These are phyloP conservation scores for Ceriagrion tenellum DNA, from an alignment of 2,888 invertebrate genomes.

Conservation along the genomic window DNA sequence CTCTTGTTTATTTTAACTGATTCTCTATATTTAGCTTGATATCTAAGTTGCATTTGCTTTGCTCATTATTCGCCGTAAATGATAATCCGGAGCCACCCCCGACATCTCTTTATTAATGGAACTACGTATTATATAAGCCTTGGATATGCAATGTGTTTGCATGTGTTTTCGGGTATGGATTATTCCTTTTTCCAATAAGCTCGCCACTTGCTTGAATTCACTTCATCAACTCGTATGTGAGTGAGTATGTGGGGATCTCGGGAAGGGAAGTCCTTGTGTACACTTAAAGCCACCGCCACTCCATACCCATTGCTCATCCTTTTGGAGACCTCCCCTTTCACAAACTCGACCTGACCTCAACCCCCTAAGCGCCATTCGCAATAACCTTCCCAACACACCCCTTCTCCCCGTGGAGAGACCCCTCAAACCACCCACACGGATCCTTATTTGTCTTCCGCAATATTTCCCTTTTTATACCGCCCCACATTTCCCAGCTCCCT, in stretches of 20 bases:
- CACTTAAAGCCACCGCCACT: background rate
- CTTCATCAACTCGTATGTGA: background rate
- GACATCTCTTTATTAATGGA: too few relatives aligned
- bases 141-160: too few relatives aligned
- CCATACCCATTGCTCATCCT: too few relatives aligned
- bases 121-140: too few relatives aligned
- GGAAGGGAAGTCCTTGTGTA: background rate
- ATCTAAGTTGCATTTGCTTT: too few relatives aligned
- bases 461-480: conserved; percentile 18
- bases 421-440: too few relatives aligned
- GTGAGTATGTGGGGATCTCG: background rate
- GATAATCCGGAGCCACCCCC: too few relatives aligned
- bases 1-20: too few relatives aligned
- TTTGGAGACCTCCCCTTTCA: background rate
- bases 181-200: too few relatives aligned
- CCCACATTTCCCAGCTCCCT: background rate
- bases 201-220: background rate
- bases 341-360: background rate
- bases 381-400: background rate
- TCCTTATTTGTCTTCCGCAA: conserved; percentile 38
- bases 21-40: too few relatives aligned
- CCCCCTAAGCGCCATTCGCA: background rate
- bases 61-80: too few relatives aligned
- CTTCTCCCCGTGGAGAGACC: background rate
- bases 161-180: too few relatives aligned